Evolutionary conservation across 2,888 invertebrate genomes (phyloP), one percentile per base, ranked within the genome.

Genomic region (Lapara coniferarum): DNA sequence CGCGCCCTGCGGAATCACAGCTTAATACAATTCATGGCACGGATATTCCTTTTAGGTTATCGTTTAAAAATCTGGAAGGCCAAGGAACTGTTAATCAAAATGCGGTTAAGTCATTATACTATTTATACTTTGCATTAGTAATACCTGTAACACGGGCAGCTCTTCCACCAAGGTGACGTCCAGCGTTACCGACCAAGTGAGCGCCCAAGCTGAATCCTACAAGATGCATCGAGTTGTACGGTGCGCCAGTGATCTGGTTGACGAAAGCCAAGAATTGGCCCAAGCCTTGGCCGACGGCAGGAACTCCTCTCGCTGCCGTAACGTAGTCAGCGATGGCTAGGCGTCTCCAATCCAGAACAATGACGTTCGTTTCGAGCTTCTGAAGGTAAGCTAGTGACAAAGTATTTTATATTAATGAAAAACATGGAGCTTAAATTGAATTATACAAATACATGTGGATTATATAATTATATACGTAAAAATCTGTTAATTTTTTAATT

Each of bases 141-240:
- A 25, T 25, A 91, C 93, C 92, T 74, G 92, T 91, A 6, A 93
- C 79, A 70, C 92, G 87, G 6, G 88, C 88, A 57, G 77, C 85
- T 77, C 83, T 83, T 13, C 93, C 90, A 0, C 84, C 78, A 5
- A 89, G 72, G 72, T 84, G 81, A 44, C 89, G 83, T 0, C 92
- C 93, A 70, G 92, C 90, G 25, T 86, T 89, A 8, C 91, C 92
- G 25, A 87, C 93, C 0, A 94, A 70, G 73, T 94, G 94, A 66
- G 92, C 89, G 1, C 94, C 94, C 69, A 94, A 82, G 75, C 94
- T 93, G 77, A 94, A 91, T 16, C 94, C 94, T 10, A 92, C 78
- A 16, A 94, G 75, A 70, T 94, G 94, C 78, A 94, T 86, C 46
- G 76, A 75, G 49, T 78, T 76, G 52, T 80, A 82, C 0, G 82